Conservation (phyloP, 92 coral and sea anemone genomes). For the Bergia puertoricense region DNA sequence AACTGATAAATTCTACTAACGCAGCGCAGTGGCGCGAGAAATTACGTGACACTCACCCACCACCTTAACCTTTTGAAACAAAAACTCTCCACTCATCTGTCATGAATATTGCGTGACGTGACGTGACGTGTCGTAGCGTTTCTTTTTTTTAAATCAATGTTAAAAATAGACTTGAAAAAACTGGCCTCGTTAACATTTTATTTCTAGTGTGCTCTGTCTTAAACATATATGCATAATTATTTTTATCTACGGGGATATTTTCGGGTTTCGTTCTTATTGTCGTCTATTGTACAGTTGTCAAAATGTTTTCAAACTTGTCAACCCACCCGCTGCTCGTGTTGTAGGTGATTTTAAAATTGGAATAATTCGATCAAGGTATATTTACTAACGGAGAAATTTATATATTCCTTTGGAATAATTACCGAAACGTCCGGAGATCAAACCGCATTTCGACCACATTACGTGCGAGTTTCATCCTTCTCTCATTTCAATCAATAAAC, state of each 20-base stretch:
- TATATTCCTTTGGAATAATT: neutral
- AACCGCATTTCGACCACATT: conserved; percentile 17
- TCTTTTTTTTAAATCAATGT: neutral
- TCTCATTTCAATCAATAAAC: conserved; percentile 13
- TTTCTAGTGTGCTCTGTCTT: neutral
- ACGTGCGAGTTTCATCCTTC: conserved; percentile 18
- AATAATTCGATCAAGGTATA: conserved; percentile 10
- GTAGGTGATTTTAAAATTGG: neutral
- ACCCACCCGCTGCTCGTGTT: conserved; percentile 11
- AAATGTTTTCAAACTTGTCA: neutral
- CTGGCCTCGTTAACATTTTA: conserved; percentile 4
- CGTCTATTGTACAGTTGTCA: neutral
- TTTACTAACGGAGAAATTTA: conserved; percentile 12
- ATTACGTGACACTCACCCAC: neutral
- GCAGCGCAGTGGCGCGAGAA: neutral
- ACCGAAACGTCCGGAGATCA: conserved; percentile 18
- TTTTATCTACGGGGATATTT: neutral
- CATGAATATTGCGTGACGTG: neutral
- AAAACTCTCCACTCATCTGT: neutral
- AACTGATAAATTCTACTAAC: neutral
- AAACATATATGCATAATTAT: neutral
- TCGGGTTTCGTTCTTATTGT: neutral
- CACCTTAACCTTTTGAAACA: neutral
- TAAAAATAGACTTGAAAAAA: neutral
- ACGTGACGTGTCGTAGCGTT: neutral